phyloP scores from a whole-genome alignment of 2,113 vertebrate species.

The Carlito syrichta region DNA sequence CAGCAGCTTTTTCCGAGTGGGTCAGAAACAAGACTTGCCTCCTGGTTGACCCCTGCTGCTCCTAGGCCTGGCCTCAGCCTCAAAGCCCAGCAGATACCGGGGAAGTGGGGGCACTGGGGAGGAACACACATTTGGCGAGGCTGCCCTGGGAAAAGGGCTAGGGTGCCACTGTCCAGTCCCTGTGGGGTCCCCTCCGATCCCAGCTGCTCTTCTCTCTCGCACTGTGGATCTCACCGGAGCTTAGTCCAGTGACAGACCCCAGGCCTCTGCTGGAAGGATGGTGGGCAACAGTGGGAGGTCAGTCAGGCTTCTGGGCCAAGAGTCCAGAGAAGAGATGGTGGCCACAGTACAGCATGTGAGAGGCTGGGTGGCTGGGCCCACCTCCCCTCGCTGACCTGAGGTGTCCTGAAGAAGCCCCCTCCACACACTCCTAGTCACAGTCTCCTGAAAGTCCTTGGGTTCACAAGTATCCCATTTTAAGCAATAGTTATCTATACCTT shows the following conservation, averaged over 20 bases:
- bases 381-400: neutral
- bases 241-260: neutral
- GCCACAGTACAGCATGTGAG: neutral
- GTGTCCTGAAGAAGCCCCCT: neutral
- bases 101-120: neutral
- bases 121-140: fast-evolving
- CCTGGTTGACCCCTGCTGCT: neutral
- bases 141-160: neutral
- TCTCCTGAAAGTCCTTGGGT: neutral
- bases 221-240: neutral
- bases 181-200: neutral
- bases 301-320: neutral
- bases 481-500: neutral
- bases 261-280: too few relatives aligned
- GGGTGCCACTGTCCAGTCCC: neutral
- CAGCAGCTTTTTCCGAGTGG: neutral
- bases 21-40: neutral
- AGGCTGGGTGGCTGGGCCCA: neutral
- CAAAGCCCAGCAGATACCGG: neutral
- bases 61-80: neutral
- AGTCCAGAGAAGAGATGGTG: neutral
- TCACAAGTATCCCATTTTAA: neutral
- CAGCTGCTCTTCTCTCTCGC: neutral
- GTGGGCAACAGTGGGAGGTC: neutral
- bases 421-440: neutral